These are phyloP conservation scores for Urocynchramus pylzowi DNA, from an alignment of 2,113 vertebrate genomes.

Conservation along the genomic window DNA sequence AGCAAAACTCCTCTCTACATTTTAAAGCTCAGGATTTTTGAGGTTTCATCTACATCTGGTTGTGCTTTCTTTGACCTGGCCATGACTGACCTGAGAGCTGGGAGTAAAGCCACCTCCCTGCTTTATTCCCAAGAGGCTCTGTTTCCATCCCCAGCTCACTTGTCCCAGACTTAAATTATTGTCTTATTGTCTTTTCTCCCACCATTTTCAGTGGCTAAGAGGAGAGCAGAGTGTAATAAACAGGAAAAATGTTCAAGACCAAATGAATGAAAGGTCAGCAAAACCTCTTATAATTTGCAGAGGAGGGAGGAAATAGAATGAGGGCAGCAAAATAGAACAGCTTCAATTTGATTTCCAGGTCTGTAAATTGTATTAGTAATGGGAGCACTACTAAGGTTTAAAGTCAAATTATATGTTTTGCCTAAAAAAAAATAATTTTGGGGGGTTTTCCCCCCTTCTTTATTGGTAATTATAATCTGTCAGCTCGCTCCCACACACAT, in stretches of 20 bases:
- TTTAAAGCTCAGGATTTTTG: neutral
- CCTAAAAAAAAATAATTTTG: slow-evolving; percentile 57
- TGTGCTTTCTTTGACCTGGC: neutral
- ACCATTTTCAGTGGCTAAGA: neutral
- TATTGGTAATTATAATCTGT: slow-evolving; percentile 65
- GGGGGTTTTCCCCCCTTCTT: neutral
- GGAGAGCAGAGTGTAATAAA: neutral
- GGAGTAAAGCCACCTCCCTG: neutral
- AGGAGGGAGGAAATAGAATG: neutral
- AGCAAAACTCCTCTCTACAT: neutral
- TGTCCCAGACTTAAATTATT: neutral
- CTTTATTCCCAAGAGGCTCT: neutral
- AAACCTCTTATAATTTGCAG: neutral
- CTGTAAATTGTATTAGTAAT: slow-evolving; percentile 44
- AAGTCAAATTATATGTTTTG: slow-evolving; percentile 69
- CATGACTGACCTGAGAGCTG: neutral
- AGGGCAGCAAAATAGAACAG: neutral
- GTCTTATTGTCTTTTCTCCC: neutral
- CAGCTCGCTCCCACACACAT: slow-evolving; percentile 10
- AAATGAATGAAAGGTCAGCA: neutral
- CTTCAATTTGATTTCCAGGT: neutral
- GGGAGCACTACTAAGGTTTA: slow-evolving; percentile 42
- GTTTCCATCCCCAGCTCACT: neutral
- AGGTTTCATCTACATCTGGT: neutral
- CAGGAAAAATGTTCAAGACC: neutral